Evolutionary conservation across 2,888 invertebrate species (phyloP).

Genomic region (Yponomeuta evonymella): DNA sequence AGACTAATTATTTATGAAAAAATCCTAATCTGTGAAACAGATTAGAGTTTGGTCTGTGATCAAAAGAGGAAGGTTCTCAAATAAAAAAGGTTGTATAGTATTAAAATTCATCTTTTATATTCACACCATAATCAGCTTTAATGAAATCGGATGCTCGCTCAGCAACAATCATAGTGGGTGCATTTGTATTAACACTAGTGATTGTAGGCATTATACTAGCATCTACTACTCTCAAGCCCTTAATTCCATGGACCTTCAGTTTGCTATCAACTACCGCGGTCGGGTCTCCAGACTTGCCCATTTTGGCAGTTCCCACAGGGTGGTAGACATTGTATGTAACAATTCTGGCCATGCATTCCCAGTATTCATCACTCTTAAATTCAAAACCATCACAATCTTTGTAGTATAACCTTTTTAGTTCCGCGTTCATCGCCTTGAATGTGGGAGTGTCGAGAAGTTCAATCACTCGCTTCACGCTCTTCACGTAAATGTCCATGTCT

Average conservation of each 20-base stretch:
- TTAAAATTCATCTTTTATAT: constrained; percentile 46
- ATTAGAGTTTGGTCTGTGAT: not conserved
- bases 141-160: constrained; percentile 64
- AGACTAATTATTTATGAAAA: not conserved
- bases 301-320: constrained; percentile 63
- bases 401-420: constrained; percentile 48
- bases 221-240: constrained; percentile 52
- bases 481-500: constrained; percentile 51
- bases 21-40: not conserved
- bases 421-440: constrained; percentile 45
- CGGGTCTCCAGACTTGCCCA: constrained; percentile 47
- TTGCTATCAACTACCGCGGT: constrained; percentile 50
- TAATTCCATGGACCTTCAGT: constrained; percentile 46
- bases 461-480: constrained; percentile 46
- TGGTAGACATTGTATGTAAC: constrained; percentile 63
- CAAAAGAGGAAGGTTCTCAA: too few species aligned
- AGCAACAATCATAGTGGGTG: constrained; percentile 65
- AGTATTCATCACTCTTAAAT: constrained; percentile 51
- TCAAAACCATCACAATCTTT: constrained; percentile 48
- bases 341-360: constrained; percentile 64
- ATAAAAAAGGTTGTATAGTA: not conserved
- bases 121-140: constrained; percentile 38
- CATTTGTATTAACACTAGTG: constrained; percentile 61
- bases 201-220: constrained; percentile 67
- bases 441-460: constrained; percentile 50